A percentile compares a stretch with the other conserved stretches of the same genome.
These are phyloP conservation scores for Enteromius unitaeniatus DNA, from an alignment of 2,797 vertebrate genomes.

Conservation along the genomic window DNA sequence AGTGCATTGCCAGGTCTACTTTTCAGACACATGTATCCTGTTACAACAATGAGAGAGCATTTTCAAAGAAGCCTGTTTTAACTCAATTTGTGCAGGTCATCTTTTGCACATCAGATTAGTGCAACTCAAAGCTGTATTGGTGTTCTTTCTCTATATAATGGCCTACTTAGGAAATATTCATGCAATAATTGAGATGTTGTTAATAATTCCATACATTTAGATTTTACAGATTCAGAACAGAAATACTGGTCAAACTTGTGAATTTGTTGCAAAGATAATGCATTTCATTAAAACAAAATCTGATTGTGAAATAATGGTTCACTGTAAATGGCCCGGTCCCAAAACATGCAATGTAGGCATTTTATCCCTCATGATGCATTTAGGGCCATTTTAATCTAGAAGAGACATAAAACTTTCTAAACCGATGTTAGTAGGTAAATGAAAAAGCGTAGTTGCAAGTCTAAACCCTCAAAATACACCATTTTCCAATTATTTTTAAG, in stretches of 20 bases:
- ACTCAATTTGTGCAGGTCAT: not conserved
- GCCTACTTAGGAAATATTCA: not conserved
- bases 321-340: not conserved
- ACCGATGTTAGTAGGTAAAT: too few species aligned
- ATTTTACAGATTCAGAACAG: not conserved
- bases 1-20: slow-evolving; percentile 11
- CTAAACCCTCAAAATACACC: too few species aligned
- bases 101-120: slow-evolving; percentile 13
- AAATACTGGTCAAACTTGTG: not conserved
- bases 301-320: not conserved
- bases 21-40: too few species aligned
- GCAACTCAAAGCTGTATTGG: not conserved
- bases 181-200: not conserved
- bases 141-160: not conserved
- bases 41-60: not conserved
- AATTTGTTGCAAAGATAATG: not conserved
- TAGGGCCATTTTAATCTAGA: too few species aligned
- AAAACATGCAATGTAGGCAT: not conserved
- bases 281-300: too few species aligned
- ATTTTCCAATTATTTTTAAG: too few species aligned
- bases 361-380: not conserved
- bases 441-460: too few species aligned
- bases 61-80: slow-evolving; percentile 7
- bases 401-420: too few species aligned
- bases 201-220: not conserved